phyloP scores from a whole-genome alignment of 2,888 invertebrate genomes.

The Drosophila monieri region DNA sequence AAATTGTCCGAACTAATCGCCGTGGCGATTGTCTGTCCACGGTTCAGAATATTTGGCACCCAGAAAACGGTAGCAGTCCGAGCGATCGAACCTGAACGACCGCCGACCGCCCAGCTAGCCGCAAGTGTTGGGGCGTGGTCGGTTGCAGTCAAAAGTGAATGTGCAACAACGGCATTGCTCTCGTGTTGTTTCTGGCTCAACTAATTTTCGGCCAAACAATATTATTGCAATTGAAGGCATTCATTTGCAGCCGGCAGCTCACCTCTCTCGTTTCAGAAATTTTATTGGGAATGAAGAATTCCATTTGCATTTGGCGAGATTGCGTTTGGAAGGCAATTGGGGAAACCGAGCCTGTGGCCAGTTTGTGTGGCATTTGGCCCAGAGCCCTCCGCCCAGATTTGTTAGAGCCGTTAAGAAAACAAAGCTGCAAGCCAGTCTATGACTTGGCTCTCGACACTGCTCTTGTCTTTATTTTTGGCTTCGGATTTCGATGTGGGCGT shows the following conservation, averaged over 20 bases:
- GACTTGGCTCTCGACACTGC: conserved; percentile 29
- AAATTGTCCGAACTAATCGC: conserved; percentile 60
- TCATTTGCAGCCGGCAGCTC: conserved; percentile 54
- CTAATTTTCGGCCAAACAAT: conserved; percentile 63
- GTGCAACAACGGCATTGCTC: conserved; percentile 52
- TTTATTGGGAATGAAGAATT: conserved; percentile 55
- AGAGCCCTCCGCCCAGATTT: conserved; percentile 8
- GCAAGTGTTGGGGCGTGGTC: conserved; percentile 64
- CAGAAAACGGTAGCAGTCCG: conserved; percentile 58
- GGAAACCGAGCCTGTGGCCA: conserved; percentile 58
- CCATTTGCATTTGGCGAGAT: conserved; percentile 53
- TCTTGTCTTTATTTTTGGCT: conserved; percentile 37
- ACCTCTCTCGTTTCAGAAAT: conserved; percentile 49
- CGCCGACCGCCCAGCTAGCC: conserved; percentile 43
- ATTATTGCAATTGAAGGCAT: conserved; percentile 65
- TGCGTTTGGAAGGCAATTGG: conserved; percentile 56
- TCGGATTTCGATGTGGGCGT: conserved; percentile 53
- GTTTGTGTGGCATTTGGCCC: conserved; percentile 38
- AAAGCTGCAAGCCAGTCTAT: conserved; percentile 62
- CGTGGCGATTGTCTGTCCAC: conserved; percentile 40
- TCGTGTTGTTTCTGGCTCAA: conserved; percentile 35
- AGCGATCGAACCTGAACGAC: conserved; percentile 32
- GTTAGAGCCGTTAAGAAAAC: conserved; percentile 50
- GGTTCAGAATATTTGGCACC: conserved; percentile 51
- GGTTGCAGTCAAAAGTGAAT: conserved; percentile 71